A percentile compares a stretch with the other conserved stretches of the same genome.
Evolutionary conservation across 2,797 vertebrate genomes (phyloP).

Genomic region (Pangasius macronema): DNA sequence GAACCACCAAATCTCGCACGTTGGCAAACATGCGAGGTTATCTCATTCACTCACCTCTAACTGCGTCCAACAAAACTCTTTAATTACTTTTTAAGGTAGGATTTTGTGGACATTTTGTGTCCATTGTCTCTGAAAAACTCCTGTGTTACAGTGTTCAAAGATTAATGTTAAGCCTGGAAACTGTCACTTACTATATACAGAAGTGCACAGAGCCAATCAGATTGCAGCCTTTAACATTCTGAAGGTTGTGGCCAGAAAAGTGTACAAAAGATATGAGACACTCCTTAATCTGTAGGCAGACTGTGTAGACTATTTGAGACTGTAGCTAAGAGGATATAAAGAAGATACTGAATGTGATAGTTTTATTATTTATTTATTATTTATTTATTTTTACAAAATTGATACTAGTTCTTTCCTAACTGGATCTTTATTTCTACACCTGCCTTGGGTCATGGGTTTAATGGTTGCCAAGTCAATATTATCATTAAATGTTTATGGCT

Average conservation of each 20-base stretch:
- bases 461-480: not conserved
- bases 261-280: not conserved
- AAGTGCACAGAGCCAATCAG: not conserved
- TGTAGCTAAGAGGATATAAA: not conserved
- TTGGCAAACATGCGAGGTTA: not conserved
- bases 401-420: not conserved
- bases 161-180: not conserved
- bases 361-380: not conserved
- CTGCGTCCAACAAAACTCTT: not conserved
- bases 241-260: not conserved
- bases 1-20: not conserved
- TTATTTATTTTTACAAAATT: not conserved
- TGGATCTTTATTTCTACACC: not conserved
- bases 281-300: not conserved
- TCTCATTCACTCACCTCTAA: not conserved
- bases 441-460: not conserved
- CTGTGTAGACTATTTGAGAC: not conserved
- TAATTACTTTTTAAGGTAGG: not conserved
- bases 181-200: not conserved
- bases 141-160: not conserved
- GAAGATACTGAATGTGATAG: not conserved
- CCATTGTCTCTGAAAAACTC: not conserved
- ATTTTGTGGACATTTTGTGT: not conserved
- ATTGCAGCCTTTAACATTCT: not conserved
- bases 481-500: not conserved